phyloP scores from a whole-genome alignment of 64 coral and sea anemone genomes.

The Montipora capricornis region DNA sequence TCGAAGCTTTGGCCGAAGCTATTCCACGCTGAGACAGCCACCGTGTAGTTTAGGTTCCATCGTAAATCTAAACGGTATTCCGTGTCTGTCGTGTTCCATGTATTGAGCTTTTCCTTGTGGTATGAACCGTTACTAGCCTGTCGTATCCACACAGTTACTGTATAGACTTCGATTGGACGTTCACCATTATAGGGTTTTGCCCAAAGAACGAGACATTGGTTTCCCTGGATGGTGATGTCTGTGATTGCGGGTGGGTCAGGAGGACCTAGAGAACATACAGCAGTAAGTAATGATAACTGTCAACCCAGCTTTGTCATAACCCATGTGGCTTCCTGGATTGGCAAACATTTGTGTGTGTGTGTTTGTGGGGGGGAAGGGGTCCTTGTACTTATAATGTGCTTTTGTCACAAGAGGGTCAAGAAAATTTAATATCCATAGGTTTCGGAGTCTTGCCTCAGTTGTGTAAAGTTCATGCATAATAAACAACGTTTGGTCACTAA shows the following conservation, averaged over 20 bases:
- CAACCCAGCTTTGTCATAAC: no score
- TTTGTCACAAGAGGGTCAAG: no score
- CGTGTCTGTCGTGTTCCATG: background rate
- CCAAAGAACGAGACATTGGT: background rate
- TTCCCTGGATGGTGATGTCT: conserved; percentile 12
- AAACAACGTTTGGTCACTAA: no score
- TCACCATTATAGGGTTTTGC: conserved; percentile 6
- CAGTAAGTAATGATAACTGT: no score
- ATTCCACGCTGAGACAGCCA: conserved; percentile 25
- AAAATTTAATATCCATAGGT: no score
- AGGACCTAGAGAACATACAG: background rate
- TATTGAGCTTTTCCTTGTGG: background rate
- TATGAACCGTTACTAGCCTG: background rate
- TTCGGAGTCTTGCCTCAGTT: no score
- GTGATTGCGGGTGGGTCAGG: conserved; percentile 5
- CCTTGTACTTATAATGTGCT: no score
- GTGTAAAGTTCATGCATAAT: no score
- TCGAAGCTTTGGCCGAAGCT: background rate
- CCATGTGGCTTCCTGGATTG: no score
- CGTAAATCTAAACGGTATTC: background rate
- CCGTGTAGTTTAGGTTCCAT: background rate
- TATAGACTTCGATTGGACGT: background rate
- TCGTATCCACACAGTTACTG: background rate
- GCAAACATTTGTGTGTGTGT: no score
- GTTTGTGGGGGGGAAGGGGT: no score